Evolutionary conservation across 2,888 invertebrate species (phyloP).

Genomic region (Aporophyla nigra): DNA sequence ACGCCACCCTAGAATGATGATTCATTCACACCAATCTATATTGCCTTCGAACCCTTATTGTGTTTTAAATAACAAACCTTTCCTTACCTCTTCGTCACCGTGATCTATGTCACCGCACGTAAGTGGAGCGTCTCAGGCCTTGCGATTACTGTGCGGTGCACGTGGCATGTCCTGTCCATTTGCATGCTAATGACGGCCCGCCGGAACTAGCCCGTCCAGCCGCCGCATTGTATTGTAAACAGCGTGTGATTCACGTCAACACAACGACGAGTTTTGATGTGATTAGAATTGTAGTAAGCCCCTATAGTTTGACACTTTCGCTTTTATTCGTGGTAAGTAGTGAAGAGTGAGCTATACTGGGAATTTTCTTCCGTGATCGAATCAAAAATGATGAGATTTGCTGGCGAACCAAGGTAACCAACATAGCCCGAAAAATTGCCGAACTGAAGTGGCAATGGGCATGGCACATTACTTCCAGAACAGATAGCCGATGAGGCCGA

Average conservation of each 20-base stretch:
- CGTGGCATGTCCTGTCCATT: slow-evolving; percentile 69
- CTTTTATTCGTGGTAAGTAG: slow-evolving; percentile 18
- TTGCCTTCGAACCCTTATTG: too few relatives aligned
- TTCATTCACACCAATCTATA: too few relatives aligned
- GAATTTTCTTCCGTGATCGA: too few relatives aligned
- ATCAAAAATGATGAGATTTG: too few relatives aligned
- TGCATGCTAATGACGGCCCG: slow-evolving; percentile 69
- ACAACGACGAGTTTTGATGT: slow-evolving; percentile 47
- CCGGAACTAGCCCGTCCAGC: slow-evolving; percentile 55
- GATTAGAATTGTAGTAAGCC: slow-evolving; percentile 43
- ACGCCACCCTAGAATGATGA: too few relatives aligned
- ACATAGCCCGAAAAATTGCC: too few relatives aligned
- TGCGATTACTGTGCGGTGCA: slow-evolving; percentile 57
- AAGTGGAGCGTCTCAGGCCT: slow-evolving; percentile 55
- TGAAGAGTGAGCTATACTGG: background rate
- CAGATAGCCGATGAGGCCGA: too few relatives aligned
- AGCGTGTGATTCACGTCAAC: slow-evolving; percentile 61
- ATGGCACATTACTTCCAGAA: too few relatives aligned
- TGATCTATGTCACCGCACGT: slow-evolving; percentile 48
- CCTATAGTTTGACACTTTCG: slow-evolving; percentile 37
- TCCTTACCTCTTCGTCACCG: background rate
- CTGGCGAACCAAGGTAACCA: too few relatives aligned
- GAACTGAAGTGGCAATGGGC: too few relatives aligned
- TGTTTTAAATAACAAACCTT: slow-evolving; percentile 3
- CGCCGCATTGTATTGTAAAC: slow-evolving; percentile 65